phyloP scores from a whole-genome alignment of 2,797 vertebrate species.

The Coracias cyanogaster region DNA sequence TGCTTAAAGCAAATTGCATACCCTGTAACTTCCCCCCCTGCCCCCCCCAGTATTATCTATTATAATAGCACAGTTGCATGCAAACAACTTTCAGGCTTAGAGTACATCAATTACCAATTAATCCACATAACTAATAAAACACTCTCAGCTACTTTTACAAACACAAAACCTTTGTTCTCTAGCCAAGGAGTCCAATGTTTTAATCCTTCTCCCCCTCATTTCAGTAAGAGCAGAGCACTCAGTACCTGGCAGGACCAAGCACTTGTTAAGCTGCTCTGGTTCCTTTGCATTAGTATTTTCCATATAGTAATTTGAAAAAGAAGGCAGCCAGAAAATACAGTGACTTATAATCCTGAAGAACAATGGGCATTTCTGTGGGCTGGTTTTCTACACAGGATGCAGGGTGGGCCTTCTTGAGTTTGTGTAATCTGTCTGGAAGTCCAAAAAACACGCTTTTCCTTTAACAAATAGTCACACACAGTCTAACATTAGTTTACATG shows the following conservation, averaged over 20 bases:
- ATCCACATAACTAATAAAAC: background rate
- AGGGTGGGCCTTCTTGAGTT: slow-evolving; percentile 42
- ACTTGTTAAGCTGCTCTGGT: slow-evolving; percentile 22
- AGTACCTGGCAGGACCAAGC: background rate
- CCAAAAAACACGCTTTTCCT: slow-evolving; percentile 45
- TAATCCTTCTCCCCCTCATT: background rate
- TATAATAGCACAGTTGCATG: background rate
- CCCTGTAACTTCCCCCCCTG: background rate
- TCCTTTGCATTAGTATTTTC: slow-evolving; percentile 23
- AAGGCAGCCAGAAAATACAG: slow-evolving; percentile 3
- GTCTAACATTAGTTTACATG: background rate
- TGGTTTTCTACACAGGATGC: slow-evolving; percentile 67
- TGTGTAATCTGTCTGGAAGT: slow-evolving; percentile 62
- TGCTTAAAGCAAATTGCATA: background rate
- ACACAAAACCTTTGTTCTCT: background rate
- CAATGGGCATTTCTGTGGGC: slow-evolving; percentile 62
- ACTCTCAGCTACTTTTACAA: background rate
- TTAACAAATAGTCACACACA: slow-evolving; percentile 10
- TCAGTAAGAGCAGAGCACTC: background rate
- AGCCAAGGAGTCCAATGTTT: background rate
- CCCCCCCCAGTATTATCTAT: background rate
- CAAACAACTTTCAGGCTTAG: background rate
- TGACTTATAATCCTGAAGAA: slow-evolving; percentile 34
- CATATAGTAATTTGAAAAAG: slow-evolving; percentile 7
- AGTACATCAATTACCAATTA: background rate